phyloP scores from a whole-genome alignment of 2,797 vertebrate species.

The Lagodon rhomboides region DNA sequence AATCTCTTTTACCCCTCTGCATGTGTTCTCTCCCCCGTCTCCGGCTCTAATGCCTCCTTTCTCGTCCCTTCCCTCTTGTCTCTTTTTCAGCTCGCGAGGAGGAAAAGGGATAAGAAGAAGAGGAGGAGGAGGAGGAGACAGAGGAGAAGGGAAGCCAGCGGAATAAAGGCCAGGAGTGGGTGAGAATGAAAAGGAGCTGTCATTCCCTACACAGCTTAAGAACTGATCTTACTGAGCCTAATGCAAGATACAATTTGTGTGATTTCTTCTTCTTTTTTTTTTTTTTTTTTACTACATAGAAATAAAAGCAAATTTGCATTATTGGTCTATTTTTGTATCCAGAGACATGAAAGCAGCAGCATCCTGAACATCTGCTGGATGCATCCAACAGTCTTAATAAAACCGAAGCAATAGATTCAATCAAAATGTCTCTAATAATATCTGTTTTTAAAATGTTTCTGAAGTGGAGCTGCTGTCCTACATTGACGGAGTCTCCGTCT shows the following conservation, averaged over 20 bases:
- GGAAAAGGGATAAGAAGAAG: slow-evolving; percentile 36
- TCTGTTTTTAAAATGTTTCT: slow-evolving; percentile 4
- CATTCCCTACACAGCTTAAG: slow-evolving; percentile 68
- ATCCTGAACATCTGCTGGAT: slow-evolving; percentile 31
- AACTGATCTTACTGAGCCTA: slow-evolving; percentile 69
- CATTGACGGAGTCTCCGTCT: not conserved
- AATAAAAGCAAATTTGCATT: slow-evolving; percentile 50
- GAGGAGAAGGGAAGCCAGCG: slow-evolving; percentile 41
- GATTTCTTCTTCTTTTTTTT: slow-evolving; percentile 21
- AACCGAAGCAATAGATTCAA: slow-evolving; percentile 4
- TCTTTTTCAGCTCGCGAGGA: slow-evolving; percentile 44
- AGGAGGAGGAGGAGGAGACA: slow-evolving; percentile 50
- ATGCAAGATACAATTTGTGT: slow-evolving; percentile 82
- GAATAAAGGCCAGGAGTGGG: slow-evolving; percentile 65
- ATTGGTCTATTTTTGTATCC: slow-evolving; percentile 58
- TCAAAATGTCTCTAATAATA: slow-evolving; percentile 3
- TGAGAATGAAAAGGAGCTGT: slow-evolving; percentile 74
- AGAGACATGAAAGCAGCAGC: slow-evolving; percentile 22
- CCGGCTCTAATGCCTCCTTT: slow-evolving; percentile 47
- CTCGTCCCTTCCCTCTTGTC: slow-evolving; percentile 34
- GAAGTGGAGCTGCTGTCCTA: slow-evolving; percentile 1
- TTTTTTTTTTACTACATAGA: slow-evolving; percentile 7
- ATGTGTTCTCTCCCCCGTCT: slow-evolving; percentile 2
- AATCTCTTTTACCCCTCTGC: slow-evolving; percentile 23
- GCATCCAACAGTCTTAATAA: slow-evolving; percentile 4